phyloP scores from a whole-genome alignment of 2,888 invertebrate species.

The Argynnis bischoffii region DNA sequence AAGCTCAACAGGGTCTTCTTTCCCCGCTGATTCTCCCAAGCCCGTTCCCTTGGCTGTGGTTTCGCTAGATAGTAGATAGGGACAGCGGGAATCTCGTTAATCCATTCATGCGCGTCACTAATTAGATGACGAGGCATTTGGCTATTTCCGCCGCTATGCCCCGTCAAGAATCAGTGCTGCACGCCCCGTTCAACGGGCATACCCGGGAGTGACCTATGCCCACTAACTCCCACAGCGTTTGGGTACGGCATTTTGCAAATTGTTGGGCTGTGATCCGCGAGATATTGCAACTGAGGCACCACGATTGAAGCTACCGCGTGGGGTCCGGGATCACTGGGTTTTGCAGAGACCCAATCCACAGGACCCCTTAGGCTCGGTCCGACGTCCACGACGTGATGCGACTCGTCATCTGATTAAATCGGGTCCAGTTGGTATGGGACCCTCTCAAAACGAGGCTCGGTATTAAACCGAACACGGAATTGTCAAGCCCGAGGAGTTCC shows the following conservation, averaged over 20 bases:
- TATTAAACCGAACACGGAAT: not conserved
- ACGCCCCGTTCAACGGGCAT: too few species aligned
- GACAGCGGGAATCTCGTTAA: conserved; percentile 74
- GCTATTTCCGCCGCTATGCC: conserved; percentile 51
- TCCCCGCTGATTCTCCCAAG: conserved; percentile 84
- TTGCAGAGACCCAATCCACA: not conserved
- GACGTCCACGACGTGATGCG: not conserved
- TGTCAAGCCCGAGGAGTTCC: conserved; percentile 21
- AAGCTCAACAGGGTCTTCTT: conserved; percentile 87
- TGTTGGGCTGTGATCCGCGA: too few species aligned
- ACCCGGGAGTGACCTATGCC: conserved; percentile 51
- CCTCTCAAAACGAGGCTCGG: conserved; percentile 19
- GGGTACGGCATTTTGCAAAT: too few species aligned
- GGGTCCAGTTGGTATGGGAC: not conserved
- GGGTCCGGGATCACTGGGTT: not conserved
- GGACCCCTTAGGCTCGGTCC: not conserved
- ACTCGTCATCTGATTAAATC: not conserved
- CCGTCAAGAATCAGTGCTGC: too few species aligned
- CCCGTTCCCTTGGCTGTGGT: conserved; percentile 35
- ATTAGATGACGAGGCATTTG: conserved; percentile 84
- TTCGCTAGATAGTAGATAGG: conserved; percentile 28
- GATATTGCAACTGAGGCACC: conserved; percentile 34
- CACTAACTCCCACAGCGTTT: conserved; percentile 34
- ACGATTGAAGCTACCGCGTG: not conserved
- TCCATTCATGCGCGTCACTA: conserved; percentile 84